phyloP scores from a whole-genome alignment of 2,797 vertebrate species.

The Sitta carolinensis region DNA sequence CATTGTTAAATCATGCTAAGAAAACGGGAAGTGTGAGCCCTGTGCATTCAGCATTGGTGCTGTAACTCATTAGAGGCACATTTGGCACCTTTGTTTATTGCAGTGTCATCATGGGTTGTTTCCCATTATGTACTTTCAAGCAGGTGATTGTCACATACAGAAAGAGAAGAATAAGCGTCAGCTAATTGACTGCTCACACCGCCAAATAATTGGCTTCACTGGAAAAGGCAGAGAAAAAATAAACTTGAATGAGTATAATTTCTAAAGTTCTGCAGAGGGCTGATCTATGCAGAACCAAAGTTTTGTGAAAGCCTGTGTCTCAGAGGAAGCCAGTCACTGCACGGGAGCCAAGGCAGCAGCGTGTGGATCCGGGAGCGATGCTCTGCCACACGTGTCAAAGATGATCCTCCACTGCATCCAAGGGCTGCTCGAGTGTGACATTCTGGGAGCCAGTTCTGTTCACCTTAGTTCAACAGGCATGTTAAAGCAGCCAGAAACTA shows the following conservation, averaged over 20 bases:
- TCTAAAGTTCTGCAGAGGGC: neutral
- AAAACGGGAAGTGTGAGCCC: neutral
- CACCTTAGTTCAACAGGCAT: neutral
- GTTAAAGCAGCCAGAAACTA: neutral
- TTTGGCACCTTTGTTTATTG: neutral
- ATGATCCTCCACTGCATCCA: neutral
- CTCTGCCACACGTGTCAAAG: fast-evolving
- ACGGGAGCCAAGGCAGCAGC: neutral
- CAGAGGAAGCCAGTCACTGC: neutral
- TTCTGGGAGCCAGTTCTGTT: neutral
- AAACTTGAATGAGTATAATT: neutral
- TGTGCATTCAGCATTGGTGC: neutral
- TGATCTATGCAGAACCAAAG: neutral
- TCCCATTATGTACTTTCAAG: neutral
- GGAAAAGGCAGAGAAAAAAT: neutral
- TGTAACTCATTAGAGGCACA: neutral
- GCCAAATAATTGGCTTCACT: neutral
- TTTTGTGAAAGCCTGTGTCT: neutral
- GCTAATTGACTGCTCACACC: neutral
- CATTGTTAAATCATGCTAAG: neutral
- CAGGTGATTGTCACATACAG: neutral
- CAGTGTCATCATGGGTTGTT: neutral
- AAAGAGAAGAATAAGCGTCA: neutral
- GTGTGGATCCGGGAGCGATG: neutral
- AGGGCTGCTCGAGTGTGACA: neutral